Evolutionary conservation across 2,888 invertebrate genomes (phyloP).

Genomic region (Drosophila mettleri): DNA sequence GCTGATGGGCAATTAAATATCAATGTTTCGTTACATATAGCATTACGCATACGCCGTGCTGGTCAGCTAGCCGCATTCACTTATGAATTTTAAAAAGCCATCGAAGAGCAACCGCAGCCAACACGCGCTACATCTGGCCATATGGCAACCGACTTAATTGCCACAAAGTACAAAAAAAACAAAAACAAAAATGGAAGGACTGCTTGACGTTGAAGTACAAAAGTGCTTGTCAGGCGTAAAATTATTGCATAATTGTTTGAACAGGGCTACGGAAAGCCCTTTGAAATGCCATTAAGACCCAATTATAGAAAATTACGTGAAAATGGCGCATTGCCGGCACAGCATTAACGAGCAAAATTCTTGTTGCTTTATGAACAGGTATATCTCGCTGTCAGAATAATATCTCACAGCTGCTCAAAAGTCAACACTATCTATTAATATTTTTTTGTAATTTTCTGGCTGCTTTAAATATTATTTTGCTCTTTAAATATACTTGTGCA

Average conservation of each 20-base stretch:
- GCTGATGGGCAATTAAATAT: constrained; percentile 44
- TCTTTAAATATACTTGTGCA: no score
- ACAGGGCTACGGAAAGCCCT: neutral
- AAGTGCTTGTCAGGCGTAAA: constrained; percentile 1
- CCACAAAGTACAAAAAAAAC: neutral
- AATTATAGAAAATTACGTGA: constrained; percentile 1
- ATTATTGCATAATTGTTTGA: constrained; percentile 5
- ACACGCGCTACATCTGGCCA: constrained; percentile 1
- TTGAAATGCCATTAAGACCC: neutral
- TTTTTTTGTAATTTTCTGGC: neutral
- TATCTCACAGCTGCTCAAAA: neutral
- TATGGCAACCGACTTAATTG: neutral
- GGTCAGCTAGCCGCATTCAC: constrained; percentile 1
- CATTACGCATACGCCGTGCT: constrained; percentile 18
- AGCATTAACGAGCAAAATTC: neutral
- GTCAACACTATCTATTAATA: neutral
- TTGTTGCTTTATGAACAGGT: neutral
- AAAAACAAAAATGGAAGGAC: constrained; percentile 6
- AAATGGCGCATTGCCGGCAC: neutral
- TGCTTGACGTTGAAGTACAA: constrained; percentile 6
- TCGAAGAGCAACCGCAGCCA: neutral
- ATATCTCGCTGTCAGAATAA: neutral
- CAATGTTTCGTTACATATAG: constrained; percentile 28
- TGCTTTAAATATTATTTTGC: no score
- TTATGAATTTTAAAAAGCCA: constrained; percentile 27